Percentiles rank a stretch among this genome's conserved stretches.
Conservation (phyloP, 2,113 vertebrate genomes). For the Addax nasomaculatus region DNA sequence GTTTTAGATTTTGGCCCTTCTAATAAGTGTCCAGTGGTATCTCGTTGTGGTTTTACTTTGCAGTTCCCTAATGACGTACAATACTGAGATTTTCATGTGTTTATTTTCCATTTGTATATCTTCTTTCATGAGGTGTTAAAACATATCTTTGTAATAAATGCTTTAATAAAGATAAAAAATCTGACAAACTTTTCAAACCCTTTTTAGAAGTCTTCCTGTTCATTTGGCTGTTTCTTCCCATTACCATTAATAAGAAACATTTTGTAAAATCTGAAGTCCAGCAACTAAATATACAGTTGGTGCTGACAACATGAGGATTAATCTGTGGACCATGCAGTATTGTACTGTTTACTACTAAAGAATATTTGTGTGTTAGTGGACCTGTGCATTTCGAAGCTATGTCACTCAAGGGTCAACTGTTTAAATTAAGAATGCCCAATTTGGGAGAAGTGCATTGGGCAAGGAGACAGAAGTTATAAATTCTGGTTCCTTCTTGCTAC, state of each 20-base stretch:
- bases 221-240: not conserved
- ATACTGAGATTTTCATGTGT: not conserved
- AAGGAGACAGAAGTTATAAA: not conserved
- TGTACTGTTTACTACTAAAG: not conserved
- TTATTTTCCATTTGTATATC: not conserved
- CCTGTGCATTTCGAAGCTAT: not conserved
- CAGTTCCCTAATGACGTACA: not conserved
- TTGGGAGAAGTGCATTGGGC: not conserved
- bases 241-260: not conserved
- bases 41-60: not conserved
- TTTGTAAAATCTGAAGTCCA: slow-evolving; percentile 9
- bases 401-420: not conserved
- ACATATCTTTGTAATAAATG: not conserved
- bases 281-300: not conserved
- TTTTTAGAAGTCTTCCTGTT: not conserved
- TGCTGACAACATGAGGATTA: not conserved
- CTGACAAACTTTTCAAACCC: not conserved
- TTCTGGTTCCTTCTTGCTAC: not conserved
- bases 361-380: not conserved
- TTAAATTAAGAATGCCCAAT: not conserved
- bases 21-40: not conserved
- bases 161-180: not conserved
- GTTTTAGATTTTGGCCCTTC: not conserved
- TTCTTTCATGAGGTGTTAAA: not conserved
- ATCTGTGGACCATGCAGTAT: not conserved